A percentile compares a stretch with the other conserved stretches of the same genome.
These are phyloP conservation scores for Myotis findleyi DNA, from an alignment of 2,797 vertebrate species.

Conservation along the genomic window DNA sequence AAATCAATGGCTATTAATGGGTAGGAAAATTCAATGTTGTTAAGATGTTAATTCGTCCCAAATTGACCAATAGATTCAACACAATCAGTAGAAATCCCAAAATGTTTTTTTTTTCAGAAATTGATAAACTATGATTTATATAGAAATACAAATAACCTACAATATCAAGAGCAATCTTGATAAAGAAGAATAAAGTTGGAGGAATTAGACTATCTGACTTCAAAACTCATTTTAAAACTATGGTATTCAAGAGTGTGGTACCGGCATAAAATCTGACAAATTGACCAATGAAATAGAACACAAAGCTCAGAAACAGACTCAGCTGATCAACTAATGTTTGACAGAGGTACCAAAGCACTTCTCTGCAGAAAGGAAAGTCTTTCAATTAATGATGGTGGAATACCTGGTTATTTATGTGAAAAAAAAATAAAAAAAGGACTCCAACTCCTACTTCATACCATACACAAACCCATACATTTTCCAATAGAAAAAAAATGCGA, in stretches of 20 bases:
- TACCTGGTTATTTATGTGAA: neutral
- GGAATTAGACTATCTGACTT: neutral
- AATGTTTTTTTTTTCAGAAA: neutral
- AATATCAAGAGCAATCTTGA: neutral
- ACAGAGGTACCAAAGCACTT: neutral
- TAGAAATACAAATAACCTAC: neutral
- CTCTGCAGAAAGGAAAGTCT: neutral
- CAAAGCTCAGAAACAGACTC: neutral
- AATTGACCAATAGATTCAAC: neutral
- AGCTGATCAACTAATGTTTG: neutral
- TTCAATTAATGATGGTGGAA: neutral
- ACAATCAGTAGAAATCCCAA: neutral
- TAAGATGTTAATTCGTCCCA: neutral
- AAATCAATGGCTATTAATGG: neutral
- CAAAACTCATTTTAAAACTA: neutral
- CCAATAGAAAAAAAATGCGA: neutral
- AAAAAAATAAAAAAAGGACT: neutral
- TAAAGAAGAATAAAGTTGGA: neutral
- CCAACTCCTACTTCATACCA: neutral
- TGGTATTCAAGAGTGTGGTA: neutral
- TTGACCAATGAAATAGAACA: neutral
- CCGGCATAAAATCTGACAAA: neutral
- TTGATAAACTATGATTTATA: neutral
- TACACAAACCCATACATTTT: neutral
- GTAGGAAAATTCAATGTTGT: neutral